Evolutionary conservation across 2,888 invertebrate genomes (phyloP), one percentile per base, ranked within the genome.

Genomic region (Campoplex capitator): DNA sequence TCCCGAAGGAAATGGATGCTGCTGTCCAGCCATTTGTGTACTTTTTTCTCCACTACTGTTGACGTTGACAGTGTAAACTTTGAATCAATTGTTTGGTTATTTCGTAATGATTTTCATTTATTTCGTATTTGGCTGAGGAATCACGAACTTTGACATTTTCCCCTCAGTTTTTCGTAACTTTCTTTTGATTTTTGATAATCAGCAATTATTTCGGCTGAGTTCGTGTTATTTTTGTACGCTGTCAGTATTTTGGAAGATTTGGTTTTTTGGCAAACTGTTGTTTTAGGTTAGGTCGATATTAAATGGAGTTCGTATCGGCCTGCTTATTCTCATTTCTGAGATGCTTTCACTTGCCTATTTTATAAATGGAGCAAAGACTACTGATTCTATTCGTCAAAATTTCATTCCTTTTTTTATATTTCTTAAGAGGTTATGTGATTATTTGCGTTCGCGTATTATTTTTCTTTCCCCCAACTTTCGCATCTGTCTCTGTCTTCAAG

Each of bases 1-100:
- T 88, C 96, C 96, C 35, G 96, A 96, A 89, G 97, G 96, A 91
- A 97, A 97, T 92, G 96, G 97, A 93, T 97, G 97, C 56, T 97
- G 96, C 91, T 96, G 97, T 4, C 96, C 97, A 75, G 97, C 96
- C 97, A 97, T 97, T 85, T 35, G 74, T 6, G 58, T 28, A 2
- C 13, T 51, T 62, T 70, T 62, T 51, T 13, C 35, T 16, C 45
- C 13, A 54, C 9, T 35, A n/a, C 16, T 35, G 32, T 51, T 16
- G 9, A 62, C 32, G 51, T 51, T 54, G 1, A 51, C 23, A 9
- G 35, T 54, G 45, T 4, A 70, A 70, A 23, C 8, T 68, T 38
- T 28, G 23, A 54, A 8, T 1, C 3, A 9, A 75, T 28, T 58
- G 16, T n/a, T 23, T 71, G 16, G 51, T 28, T 48, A 2, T 62